Percentiles rank a stretch among this genome's conserved stretches.
Conservation (phyloP, 1,140 invertebrate genomes). For the Drosophila truncata region DNA sequence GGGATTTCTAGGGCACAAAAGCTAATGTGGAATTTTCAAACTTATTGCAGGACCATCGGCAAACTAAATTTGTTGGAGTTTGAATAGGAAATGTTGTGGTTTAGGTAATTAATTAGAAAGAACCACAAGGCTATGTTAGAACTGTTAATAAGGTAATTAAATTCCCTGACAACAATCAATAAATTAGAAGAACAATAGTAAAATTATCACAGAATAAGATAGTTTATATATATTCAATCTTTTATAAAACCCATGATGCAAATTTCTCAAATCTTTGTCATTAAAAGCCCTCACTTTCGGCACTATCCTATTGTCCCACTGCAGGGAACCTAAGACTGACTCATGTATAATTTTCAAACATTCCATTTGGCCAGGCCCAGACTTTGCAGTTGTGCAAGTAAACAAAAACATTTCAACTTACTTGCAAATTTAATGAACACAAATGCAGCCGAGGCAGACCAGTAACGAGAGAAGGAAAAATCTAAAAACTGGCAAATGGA, state of each 20-base stretch:
- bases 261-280: background rate
- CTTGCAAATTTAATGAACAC: conserved; percentile 76
- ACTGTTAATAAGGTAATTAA: background rate
- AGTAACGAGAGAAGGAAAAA: conserved; percentile 18
- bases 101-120: background rate
- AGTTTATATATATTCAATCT: background rate
- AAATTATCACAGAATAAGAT: background rate
- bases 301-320: background rate
- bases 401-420: conserved; percentile 77
- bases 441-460: conserved; percentile 50
- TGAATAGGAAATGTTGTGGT: background rate
- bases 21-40: conserved; percentile 6
- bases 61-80: background rate
- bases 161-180: background rate
- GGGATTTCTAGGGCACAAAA: conserved; percentile 10
- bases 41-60: conserved; percentile 2
- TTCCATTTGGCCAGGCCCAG: conserved; percentile 34
- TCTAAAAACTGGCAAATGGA: conserved; percentile 10
- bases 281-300: background rate
- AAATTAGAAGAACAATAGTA: background rate
- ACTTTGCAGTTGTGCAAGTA: conserved; percentile 39
- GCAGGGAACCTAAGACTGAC: conserved; percentile 1
- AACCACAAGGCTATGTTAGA: background rate
- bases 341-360: conserved; percentile 58
- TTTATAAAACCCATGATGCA: background rate